Evolutionary conservation across 2,113 vertebrate genomes (phyloP), one percentile per base, ranked within the genome.

Genomic region (Gymnocephalus cernua): DNA sequence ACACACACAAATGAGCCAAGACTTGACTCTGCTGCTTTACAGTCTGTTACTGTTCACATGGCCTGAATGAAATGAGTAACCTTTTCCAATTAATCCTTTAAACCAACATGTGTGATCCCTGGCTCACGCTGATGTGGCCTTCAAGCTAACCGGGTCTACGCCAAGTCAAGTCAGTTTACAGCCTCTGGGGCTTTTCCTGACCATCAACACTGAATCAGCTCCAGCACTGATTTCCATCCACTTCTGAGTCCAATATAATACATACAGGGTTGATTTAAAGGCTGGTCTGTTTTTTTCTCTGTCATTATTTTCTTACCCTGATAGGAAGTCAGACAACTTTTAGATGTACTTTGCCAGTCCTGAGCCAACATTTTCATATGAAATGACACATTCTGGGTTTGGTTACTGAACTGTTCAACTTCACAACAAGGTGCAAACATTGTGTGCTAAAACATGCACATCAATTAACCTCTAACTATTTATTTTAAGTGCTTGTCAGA

Each of bases 11-110:
- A 21, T 45, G 57, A 82, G 90, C 90, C 83, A 85, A 85, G 84
- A 65, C 82, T 89, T 76, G 85, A 87, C 89, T 91, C 85, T 81
- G 72, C 84, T 80, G 86, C 91, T 90, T 83, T 78, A 74, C 89
- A 92, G 89, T 91, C 89, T 92, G 90, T 64, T 87, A 80, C 93
- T 86, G 87, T 93, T 91, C 91, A 89, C 88, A 92, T 83, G 86
- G 77, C 74, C 86, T 88, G 87, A 93, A 90, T 91, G 79, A 89
- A 93, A 87, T 85, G 72, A 87, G 74, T 81, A 89, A 91, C 83
- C 88, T 86, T 88, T 93, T 91, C 89, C 91, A 92, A 92, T 92
- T 89, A 91, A 91, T 92, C 93, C 91, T 91, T 93, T 93, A 92
- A 93, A 89, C 74, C 87, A 82, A 87, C 91, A 93, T 92, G 91